phyloP scores from a whole-genome alignment of 1,140 invertebrate species.

The Apis cerana region DNA sequence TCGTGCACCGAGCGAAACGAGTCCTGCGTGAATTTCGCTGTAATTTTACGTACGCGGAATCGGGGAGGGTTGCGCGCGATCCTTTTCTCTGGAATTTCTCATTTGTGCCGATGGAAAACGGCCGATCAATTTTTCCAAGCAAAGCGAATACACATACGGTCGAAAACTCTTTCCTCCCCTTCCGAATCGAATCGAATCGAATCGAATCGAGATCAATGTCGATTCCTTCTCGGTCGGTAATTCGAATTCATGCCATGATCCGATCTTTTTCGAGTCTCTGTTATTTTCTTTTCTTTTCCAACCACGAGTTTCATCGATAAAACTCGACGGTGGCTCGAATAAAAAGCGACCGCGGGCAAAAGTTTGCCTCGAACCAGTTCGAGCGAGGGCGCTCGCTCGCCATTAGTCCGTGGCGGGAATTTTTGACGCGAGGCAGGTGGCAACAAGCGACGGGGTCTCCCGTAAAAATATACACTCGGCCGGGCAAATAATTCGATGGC shows the following conservation, averaged over 20 bases:
- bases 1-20: constrained; percentile 13
- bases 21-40: constrained; percentile 33
- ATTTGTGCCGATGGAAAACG: constrained; percentile 35
- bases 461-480: constrained; percentile 44
- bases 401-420: constrained; percentile 3
- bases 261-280: too few species aligned
- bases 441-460: constrained; percentile 1
- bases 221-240: too few species aligned
- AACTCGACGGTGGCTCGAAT: not conserved
- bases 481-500: constrained; percentile 41
- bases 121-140: constrained; percentile 1
- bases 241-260: too few species aligned
- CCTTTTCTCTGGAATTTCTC: constrained; percentile 44
- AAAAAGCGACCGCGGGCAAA: not conserved
- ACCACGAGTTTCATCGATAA: too few species aligned
- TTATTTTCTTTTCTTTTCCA: too few species aligned
- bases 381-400: not conserved
- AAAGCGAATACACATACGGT: too few species aligned
- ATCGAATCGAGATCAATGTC: too few species aligned
- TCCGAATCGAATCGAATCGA: too few species aligned
- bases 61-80: not conserved
- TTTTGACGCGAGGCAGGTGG: constrained; percentile 37
- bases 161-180: too few species aligned
- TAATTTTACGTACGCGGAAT: constrained; percentile 26
- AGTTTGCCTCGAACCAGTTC: not conserved